These are phyloP conservation scores for Eidolon dupreanum DNA, from an alignment of 2,797 vertebrate genomes.

Conservation along the genomic window DNA sequence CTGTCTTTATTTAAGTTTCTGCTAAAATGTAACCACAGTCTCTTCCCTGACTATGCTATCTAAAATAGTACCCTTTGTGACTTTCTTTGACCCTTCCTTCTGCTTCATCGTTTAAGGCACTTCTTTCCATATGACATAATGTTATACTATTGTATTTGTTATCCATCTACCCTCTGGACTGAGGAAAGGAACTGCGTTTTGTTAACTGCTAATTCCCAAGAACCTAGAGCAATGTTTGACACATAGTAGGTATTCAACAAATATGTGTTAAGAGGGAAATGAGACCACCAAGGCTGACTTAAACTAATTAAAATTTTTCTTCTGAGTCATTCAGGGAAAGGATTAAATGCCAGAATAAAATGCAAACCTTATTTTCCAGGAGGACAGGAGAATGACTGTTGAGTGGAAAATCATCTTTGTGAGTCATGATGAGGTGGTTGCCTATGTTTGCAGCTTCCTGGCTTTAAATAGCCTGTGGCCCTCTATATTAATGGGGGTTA, in stretches of 20 bases:
- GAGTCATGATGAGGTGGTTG: slow-evolving; percentile 20
- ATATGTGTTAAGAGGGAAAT: neutral
- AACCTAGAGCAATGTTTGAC: neutral
- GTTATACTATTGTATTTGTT: neutral
- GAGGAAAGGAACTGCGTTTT: neutral
- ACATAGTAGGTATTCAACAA: neutral
- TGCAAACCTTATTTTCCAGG: neutral
- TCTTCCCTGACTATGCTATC: neutral
- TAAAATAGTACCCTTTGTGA: neutral
- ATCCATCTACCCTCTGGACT: neutral
- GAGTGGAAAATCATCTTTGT: slow-evolving; percentile 13
- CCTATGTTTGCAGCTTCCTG: neutral
- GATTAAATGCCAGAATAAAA: neutral
- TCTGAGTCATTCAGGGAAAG: neutral
- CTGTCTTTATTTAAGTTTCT: neutral
- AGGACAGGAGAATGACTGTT: neutral
- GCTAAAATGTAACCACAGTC: neutral
- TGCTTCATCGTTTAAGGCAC: neutral
- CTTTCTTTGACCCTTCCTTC: neutral
- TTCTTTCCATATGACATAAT: neutral
- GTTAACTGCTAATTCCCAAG: neutral
- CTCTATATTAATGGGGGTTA: neutral
- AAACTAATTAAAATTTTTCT: neutral
- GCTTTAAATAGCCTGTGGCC: neutral
- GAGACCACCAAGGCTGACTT: neutral